A percentile compares a stretch with the other conserved stretches of the same genome.
Conservation (phyloP, 2,888 invertebrate genomes). For the Melitaea athalia region DNA sequence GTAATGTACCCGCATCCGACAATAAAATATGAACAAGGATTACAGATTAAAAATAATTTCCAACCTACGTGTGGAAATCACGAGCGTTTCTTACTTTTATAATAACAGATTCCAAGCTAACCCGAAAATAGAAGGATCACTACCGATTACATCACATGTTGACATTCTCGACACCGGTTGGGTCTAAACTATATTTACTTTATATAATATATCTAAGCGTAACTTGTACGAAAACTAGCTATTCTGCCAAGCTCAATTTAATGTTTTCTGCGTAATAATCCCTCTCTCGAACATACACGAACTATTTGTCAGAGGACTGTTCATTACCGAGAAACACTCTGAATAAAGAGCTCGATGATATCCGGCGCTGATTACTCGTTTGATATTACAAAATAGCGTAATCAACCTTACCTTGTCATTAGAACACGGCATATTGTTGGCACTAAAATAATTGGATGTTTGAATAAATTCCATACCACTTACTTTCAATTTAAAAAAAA, state of each 20-base stretch:
- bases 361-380: slow-evolving; percentile 20
- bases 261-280: slow-evolving; percentile 67
- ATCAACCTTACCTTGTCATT: slow-evolving; percentile 30
- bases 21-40: slow-evolving; percentile 28
- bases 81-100: slow-evolving; percentile 47
- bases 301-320: slow-evolving; percentile 50
- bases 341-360: slow-evolving; percentile 34
- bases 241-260: slow-evolving; percentile 70
- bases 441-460: slow-evolving; percentile 47
- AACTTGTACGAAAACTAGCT: slow-evolving; percentile 59
- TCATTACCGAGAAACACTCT: slow-evolving; percentile 28
- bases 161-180: slow-evolving; percentile 60
- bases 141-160: slow-evolving; percentile 67
- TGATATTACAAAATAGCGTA: slow-evolving; percentile 21
- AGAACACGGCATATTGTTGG: slow-evolving; percentile 45
- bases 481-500: slow-evolving; percentile 64
- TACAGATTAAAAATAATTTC: slow-evolving; percentile 46
- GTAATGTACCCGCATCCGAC: slow-evolving; percentile 31
- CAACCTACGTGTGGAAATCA: slow-evolving; percentile 50
- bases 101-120: slow-evolving; percentile 62
- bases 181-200: slow-evolving; percentile 58
- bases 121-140: slow-evolving; percentile 67
- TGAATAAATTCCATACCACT: slow-evolving; percentile 56
- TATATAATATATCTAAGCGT: slow-evolving; percentile 40
- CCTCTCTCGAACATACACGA: slow-evolving; percentile 47